Evolutionary conservation across 2,797 vertebrate genomes (phyloP).

Genomic region (Ptychadena robeensis): DNA sequence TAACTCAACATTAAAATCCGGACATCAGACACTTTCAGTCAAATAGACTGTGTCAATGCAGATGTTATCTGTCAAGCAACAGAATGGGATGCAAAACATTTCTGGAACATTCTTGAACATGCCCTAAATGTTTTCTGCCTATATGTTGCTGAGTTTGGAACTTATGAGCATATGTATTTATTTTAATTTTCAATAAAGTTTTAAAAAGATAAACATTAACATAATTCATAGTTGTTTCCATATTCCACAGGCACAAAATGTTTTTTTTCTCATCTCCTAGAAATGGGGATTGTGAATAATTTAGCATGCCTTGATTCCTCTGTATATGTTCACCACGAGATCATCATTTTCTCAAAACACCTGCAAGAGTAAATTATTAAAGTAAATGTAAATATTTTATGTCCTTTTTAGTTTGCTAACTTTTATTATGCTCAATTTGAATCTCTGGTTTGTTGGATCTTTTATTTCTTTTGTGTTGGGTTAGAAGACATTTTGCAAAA

Average conservation of each 20-base stretch:
- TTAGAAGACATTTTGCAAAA: not conserved
- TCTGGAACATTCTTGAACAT: too few species aligned
- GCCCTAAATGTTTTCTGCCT: too few species aligned
- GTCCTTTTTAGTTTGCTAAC: not conserved
- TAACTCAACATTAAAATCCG: too few species aligned
- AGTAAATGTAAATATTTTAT: constrained; percentile 7
- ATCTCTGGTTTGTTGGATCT: not conserved
- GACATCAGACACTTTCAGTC: too few species aligned
- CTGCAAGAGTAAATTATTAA: constrained; percentile 12
- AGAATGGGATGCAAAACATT: too few species aligned
- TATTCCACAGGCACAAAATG: not conserved
- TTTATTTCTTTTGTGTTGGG: not conserved
- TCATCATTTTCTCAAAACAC: constrained; percentile 6
- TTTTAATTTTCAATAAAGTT: not conserved
- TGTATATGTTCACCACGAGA: not conserved
- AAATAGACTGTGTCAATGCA: too few species aligned
- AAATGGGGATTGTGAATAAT: not conserved
- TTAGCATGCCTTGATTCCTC: not conserved
- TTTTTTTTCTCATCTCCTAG: not conserved
- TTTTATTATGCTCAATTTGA: not conserved
- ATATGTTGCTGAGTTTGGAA: too few species aligned
- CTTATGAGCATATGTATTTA: not conserved
- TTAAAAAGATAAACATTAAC: not conserved
- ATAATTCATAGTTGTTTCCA: not conserved
- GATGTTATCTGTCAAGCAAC: too few species aligned